Evolutionary conservation across 2,113 vertebrate genomes (phyloP).

Genomic region (Trochalopteron elliotii): DNA sequence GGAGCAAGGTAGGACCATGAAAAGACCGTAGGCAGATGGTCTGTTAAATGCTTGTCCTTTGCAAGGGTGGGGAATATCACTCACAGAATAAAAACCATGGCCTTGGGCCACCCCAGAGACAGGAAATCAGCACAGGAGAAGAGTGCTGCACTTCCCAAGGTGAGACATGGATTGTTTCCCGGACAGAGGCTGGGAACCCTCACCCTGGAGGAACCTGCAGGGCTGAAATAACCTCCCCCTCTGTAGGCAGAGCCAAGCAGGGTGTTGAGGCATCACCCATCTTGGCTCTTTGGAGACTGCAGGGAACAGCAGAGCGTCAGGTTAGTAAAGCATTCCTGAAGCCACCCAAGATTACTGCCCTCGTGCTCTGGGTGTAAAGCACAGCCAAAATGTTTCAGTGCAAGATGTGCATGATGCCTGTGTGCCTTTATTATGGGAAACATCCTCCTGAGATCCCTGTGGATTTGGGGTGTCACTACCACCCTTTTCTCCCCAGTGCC

Average conservation of each 20-base stretch:
- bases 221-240: not conserved
- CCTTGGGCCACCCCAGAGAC: not conserved
- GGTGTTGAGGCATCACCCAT: not conserved
- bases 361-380: rapidly evolving
- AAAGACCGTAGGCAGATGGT: constrained; percentile 31
- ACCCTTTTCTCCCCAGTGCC: not conserved
- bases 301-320: not conserved
- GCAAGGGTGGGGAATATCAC: not conserved
- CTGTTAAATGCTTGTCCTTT: not conserved
- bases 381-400: not conserved
- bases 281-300: not conserved
- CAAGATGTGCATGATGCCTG: rapidly evolving
- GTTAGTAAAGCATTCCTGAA: not conserved
- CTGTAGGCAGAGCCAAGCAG: not conserved
- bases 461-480: not conserved
- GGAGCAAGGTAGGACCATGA: not conserved
- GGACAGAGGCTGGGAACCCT: not conserved
- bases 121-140: not conserved
- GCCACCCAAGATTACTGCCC: not conserved
- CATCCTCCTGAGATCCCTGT: not conserved
- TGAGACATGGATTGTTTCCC: not conserved
- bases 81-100: not conserved
- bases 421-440: not conserved
- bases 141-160: not conserved
- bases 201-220: not conserved